Evolutionary conservation across 2,113 vertebrate species (phyloP).

Genomic region (Butorides virescens): DNA sequence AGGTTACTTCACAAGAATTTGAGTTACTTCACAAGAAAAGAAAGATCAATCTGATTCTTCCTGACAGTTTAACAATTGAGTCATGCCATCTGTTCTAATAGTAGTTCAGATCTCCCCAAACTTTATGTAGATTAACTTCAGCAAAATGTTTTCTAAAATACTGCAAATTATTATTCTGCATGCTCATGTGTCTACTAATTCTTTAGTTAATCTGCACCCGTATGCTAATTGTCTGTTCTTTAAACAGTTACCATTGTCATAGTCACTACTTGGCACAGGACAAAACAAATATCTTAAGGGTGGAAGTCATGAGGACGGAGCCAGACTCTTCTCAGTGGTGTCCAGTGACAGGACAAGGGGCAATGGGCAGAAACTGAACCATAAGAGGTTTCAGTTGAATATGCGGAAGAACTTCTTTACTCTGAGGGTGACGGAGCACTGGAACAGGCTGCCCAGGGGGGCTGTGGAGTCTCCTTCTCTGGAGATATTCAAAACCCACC

Average conservation of each 20-base stretch:
- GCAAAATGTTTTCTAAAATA: conserved; percentile 21
- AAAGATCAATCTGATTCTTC: conserved; percentile 18
- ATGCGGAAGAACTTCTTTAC: no score
- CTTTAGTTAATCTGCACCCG: conserved; percentile 20
- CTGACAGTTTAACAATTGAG: conserved; percentile 57
- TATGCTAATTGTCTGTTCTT: conserved; percentile 48
- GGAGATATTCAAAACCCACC: no score
- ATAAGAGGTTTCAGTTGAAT: no score
- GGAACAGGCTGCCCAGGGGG: no score
- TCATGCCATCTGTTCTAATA: conserved; percentile 28
- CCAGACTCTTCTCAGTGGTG: no score
- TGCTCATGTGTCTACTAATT: neutral
- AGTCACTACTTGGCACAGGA: conserved; percentile 6
- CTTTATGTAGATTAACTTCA: conserved; percentile 23
- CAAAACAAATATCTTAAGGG: neutral
- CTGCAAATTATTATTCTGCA: neutral
- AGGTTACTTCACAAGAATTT: neutral
- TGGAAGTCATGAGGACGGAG: no score
- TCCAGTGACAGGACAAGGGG: no score
- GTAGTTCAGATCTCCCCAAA: neutral
- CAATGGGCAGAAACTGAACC: no score
- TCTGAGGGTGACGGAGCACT: no score
- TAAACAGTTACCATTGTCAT: conserved; percentile 47
- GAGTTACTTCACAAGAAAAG: neutral
- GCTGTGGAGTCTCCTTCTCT: no score